Base-by-base conservation (phyloP, 92 coral and sea anemone species). In the Heteractis magnifica region DNA sequence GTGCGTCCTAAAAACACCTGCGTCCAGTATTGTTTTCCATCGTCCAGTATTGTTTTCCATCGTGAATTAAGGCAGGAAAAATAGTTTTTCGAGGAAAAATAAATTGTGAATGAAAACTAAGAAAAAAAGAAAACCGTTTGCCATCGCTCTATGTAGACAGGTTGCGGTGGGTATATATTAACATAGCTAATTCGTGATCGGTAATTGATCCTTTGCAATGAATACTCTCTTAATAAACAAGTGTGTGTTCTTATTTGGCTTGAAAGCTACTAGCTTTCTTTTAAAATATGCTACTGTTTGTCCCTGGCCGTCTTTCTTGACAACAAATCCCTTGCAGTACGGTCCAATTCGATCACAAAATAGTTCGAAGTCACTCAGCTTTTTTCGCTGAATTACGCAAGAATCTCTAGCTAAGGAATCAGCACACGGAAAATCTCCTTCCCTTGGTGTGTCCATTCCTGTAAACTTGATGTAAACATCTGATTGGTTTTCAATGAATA, bases 391-490 rank as follows among this genome's bases (percentile, higher is more conserved):
- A 7, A 78, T 34, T 4, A 78, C 70, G 72, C 88, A 85, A 52
- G 83, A 52, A 19, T 44, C 79, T 21, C 21, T 51, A 1, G 83
- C 84, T 23, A 78, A 23, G n/a, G 88, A 85, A 16, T 52, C 84
- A 8, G 84, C 79, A 60, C 84, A 85, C 1, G 88, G 79, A 19
- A 85, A 85, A 51, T 85, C 88, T 11, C 88, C 88, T 19, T 65
- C 56, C 10, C 13, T 56, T n/a, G 52, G 68, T 18, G 26, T 50
- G 50, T 85, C 88, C 79, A 79, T 51, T 23, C 60, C 72, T 4
- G 16, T 51, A 14, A 85, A 51, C 21, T 65, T 55, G 52, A 85
- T 34, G 72, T 85, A 85, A 0, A 8, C n/a, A 6, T 68, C 77
- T 8, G 51, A 20, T 11, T 68, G 44, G 65, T 70, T 59, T 70